Percentiles rank a stretch among this genome's conserved stretches.
phyloP scores from a whole-genome alignment of 2,888 invertebrate species.

The Gymnocheta viridis region DNA sequence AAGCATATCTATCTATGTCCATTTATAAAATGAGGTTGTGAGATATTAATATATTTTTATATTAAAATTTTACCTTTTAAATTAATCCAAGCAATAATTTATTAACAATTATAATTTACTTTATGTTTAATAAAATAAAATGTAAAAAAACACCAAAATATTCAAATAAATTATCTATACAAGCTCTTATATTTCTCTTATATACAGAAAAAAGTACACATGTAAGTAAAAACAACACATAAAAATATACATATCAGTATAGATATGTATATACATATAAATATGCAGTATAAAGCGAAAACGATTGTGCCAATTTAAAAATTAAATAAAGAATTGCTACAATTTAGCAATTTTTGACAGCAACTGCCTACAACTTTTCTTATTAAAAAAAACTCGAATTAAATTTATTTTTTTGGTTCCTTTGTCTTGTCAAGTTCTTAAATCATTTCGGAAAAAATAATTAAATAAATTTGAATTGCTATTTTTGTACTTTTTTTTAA shows the following conservation, averaged over 20 bases:
- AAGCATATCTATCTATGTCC: neutral
- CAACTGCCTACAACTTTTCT: conserved; percentile 49
- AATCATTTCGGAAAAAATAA: conserved; percentile 26
- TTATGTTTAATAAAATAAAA: conserved; percentile 33
- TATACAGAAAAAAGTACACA: neutral
- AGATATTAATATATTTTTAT: conserved; percentile 3
- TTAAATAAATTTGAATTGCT: neutral
- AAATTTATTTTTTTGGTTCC: conserved; percentile 24
- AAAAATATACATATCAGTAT: neutral
- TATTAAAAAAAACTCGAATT: conserved; percentile 13
- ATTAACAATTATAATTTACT: conserved; percentile 58
- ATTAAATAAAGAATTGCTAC: neutral
- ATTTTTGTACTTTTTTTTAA: neutral
- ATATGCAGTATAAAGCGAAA: neutral
- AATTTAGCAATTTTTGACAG: conserved; percentile 37
- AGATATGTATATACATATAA: neutral
- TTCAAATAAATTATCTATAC: neutral
- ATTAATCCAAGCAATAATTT: conserved; percentile 57
- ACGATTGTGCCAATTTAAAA: conserved; percentile 37
- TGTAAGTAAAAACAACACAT: neutral
- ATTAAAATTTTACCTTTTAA: conserved; percentile 47
- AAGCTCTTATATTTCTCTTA: neutral
- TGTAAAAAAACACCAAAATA: neutral
- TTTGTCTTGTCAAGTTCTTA: conserved; percentile 56
- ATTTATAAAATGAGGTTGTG: neutral